Base-by-base conservation (phyloP, 2,888 invertebrate species). In the Phorcus lineatus region DNA sequence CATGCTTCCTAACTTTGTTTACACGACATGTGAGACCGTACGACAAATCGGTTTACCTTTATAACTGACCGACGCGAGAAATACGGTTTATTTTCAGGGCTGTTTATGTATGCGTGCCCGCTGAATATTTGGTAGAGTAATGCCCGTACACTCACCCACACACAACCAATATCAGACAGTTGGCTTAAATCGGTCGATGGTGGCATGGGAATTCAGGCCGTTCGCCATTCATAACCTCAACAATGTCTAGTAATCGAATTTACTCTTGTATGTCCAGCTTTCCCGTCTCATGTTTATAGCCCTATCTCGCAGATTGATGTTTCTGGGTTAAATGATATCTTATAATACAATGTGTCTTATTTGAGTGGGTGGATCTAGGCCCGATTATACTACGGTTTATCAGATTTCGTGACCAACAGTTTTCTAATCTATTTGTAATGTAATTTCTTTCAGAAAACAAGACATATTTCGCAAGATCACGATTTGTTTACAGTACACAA, bases 31-130 rank as follows among this genome's bases (percentile, higher is more conserved):
- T 24, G 62, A 11, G 22, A 31, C 22, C 28, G 11, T 62, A 28
- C 28, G 28, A 62, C 62, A 62, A 62, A 62, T 62, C 62, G 62
- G 62, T 24, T 62, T 62, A 62, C 28, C 28, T 62, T 62, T 62
- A 62, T 62, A 24, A 62, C 28, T 62, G 62, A 62, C 62, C 22
- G 17, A 24, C 3, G 62, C 28, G 24, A 62, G 17, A 31, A 62
- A 24, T 62, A 31, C 28, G 62, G 62, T 62, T 62, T 62, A 62
- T 62, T 62, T 62, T 62, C 22, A 28, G 62, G 62, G 62, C 62
- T 62, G 62, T 62, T 62, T 28, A 62, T 28, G 62, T 62, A 24
- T 62, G 62, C 62, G 28, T 24, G 28, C 62, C 62, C 28, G 28
- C 28, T 28, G 62, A 62, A 62, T 62, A 28, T 62, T 62, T 62